phyloP scores from a whole-genome alignment of 1,140 invertebrate genomes.

The Gryon sp. region DNA sequence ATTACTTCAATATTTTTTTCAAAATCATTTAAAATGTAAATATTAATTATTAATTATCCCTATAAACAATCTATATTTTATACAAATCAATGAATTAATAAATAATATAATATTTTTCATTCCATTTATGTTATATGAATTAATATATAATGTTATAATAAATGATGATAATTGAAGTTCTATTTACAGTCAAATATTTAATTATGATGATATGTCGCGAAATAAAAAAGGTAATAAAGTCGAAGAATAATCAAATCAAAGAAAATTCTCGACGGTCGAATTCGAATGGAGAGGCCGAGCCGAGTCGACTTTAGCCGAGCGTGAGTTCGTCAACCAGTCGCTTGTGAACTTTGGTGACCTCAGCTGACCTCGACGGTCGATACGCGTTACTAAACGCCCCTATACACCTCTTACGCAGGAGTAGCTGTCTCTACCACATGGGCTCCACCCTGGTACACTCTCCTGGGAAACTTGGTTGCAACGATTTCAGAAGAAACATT shows the following conservation, averaged over 20 bases:
- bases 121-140: no score
- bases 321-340: slow-evolving; percentile 70
- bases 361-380: slow-evolving; percentile 76
- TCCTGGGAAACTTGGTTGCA: slow-evolving; percentile 23
- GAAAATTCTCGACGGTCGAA: slow-evolving; percentile 16
- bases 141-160: no score
- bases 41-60: no score
- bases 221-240: slow-evolving; percentile 2
- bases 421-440: slow-evolving; percentile 27
- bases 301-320: slow-evolving; percentile 25
- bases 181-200: no score
- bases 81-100: no score
- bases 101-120: no score
- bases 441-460: slow-evolving; percentile 39
- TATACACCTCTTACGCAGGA: slow-evolving; percentile 43
- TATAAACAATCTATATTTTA: no score
- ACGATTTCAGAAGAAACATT: background rate
- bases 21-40: no score
- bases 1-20: no score
- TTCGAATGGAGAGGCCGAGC: slow-evolving; percentile 24
- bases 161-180: no score
- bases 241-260: slow-evolving; percentile 18
- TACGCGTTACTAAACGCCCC: slow-evolving; percentile 72
- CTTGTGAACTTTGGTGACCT: slow-evolving; percentile 78
- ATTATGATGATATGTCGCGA: no score